Percentiles rank a stretch among this genome's conserved stretches.
These are phyloP conservation scores for Sebastes itinus DNA, from an alignment of 2,797 vertebrate genomes.

Conservation along the genomic window DNA sequence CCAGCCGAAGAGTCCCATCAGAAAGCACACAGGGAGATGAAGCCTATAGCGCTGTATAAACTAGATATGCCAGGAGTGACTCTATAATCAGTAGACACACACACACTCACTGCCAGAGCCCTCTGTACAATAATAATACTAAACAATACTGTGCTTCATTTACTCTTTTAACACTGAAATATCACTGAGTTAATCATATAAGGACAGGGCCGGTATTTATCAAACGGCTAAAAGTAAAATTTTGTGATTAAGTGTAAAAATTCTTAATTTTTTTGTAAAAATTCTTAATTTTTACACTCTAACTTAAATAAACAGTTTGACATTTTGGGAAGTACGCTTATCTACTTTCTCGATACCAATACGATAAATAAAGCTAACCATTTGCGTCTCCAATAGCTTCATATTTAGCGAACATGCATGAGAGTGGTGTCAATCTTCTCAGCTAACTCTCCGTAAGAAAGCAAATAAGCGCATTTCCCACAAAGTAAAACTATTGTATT, in stretches of 20 bases:
- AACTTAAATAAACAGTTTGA: background rate
- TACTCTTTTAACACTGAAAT: conserved; percentile 49
- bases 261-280: background rate
- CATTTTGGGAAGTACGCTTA: background rate
- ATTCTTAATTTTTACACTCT: background rate
- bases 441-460: background rate
- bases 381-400: background rate
- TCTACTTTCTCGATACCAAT: background rate
- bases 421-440: background rate
- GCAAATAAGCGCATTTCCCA: background rate
- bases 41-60: conserved; percentile 36
- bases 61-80: conserved; percentile 59
- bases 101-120: conserved; percentile 50
- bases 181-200: conserved; percentile 31
- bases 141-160: conserved; percentile 57
- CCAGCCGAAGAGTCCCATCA: conserved; percentile 25
- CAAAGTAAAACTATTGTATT: background rate
- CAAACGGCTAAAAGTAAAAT: background rate
- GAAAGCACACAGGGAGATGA: conserved; percentile 49
- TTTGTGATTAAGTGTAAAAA: background rate
- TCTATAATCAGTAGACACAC: conserved; percentile 44
- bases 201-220: conserved; percentile 43
- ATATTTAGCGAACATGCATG: background rate
- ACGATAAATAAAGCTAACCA: background rate
- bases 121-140: conserved; percentile 53